phyloP scores from a whole-genome alignment of 2,797 vertebrate species.

The Molossus molossus region DNA sequence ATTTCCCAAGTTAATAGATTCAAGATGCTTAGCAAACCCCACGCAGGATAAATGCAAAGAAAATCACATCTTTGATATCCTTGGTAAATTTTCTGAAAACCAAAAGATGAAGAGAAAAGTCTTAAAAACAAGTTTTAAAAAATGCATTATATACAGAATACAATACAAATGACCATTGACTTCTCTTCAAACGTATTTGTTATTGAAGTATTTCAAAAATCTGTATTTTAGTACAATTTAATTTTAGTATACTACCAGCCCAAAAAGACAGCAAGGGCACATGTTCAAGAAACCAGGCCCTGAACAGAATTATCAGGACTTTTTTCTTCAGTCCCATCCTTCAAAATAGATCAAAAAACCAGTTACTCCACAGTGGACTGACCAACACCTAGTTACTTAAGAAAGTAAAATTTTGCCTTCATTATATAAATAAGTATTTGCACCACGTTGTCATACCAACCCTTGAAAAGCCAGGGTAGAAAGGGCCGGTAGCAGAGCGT shows the following conservation, averaged over 20 bases:
- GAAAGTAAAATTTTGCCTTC: slow-evolving; percentile 76
- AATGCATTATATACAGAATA: neutral
- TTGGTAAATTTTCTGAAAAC: slow-evolving; percentile 58
- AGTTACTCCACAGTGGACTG: slow-evolving; percentile 41
- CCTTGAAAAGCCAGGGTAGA: slow-evolving; percentile 71
- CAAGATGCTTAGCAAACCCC: slow-evolving; percentile 64
- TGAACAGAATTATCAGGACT: slow-evolving; percentile 20
- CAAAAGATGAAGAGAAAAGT: slow-evolving; percentile 49
- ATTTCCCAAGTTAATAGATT: neutral
- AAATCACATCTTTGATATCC: neutral
- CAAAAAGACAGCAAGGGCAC: slow-evolving; percentile 2
- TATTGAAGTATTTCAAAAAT: slow-evolving; percentile 43
- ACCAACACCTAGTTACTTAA: slow-evolving; percentile 73
- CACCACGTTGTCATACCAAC: slow-evolving; percentile 70
- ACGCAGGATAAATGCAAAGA: slow-evolving; percentile 65
- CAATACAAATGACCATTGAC: neutral
- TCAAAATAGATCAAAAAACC: slow-evolving; percentile 69
- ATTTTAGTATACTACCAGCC: neutral
- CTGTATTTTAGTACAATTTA: slow-evolving; percentile 12
- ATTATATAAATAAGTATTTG: slow-evolving; percentile 76
- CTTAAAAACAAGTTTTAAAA: slow-evolving; percentile 1
- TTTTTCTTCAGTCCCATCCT: slow-evolving; percentile 1
- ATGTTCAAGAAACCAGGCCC: neutral
- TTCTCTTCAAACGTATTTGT: slow-evolving; percentile 15
- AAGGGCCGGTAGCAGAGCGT: slow-evolving; percentile 56